These are phyloP conservation scores for Gymnogyps californianus DNA, from an alignment of 2,113 vertebrate genomes.

Conservation along the genomic window DNA sequence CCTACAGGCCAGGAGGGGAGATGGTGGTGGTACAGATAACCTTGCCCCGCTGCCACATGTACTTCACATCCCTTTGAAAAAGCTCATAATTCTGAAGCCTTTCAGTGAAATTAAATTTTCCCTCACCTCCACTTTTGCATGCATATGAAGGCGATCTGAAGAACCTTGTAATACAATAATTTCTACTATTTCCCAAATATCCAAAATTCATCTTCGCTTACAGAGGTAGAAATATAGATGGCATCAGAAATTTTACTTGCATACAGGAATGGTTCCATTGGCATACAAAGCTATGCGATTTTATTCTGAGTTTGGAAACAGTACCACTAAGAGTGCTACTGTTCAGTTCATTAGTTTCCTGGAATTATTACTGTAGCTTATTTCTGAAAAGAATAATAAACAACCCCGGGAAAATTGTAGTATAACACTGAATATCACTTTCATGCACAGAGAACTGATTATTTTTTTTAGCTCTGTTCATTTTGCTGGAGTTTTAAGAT, in stretches of 20 bases:
- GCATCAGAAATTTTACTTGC: not conserved
- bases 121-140: not conserved
- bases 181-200: not conserved
- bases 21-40: not conserved
- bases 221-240: not conserved
- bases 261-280: not conserved
- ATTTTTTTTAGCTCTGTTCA: not conserved
- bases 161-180: not conserved
- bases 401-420: not conserved
- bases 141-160: not conserved
- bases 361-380: conserved; percentile 47
- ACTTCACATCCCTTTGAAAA: not conserved
- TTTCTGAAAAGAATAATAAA: conserved; percentile 61
- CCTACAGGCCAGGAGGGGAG: not conserved
- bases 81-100: not conserved
- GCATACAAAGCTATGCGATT: not conserved
- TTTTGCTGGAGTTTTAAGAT: not conserved
- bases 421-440: not conserved
- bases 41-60: not conserved
- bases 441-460: not conserved
- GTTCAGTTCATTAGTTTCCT: conserved; percentile 56
- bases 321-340: not conserved
- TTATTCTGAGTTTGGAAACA: conserved; percentile 10
- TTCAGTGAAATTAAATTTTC: not conserved
- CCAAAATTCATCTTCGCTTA: not conserved